These are phyloP conservation scores for Siniperca knerii DNA, from an alignment of 2,113 vertebrate genomes.

Conservation along the genomic window DNA sequence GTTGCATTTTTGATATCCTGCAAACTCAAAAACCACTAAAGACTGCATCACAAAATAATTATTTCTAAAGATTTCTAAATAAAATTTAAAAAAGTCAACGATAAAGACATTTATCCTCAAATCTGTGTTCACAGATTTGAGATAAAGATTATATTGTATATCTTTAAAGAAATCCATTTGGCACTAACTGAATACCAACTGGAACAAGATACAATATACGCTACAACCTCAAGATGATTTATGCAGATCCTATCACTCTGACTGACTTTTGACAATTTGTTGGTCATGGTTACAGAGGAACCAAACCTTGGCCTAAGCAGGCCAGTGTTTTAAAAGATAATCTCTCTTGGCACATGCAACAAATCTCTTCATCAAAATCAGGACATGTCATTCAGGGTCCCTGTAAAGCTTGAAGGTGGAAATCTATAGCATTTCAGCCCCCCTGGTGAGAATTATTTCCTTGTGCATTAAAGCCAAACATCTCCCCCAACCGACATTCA, in stretches of 20 bases:
- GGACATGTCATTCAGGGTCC: slow-evolving; percentile 42
- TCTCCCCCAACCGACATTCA: slow-evolving; percentile 43
- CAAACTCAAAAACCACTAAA: slow-evolving; percentile 40
- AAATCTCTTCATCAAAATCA: slow-evolving; percentile 72
- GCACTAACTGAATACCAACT: slow-evolving; percentile 38
- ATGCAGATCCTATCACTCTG: slow-evolving; percentile 58
- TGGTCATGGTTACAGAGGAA: slow-evolving; percentile 46
- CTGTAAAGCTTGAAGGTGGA: slow-evolving; percentile 66
- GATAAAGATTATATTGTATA: slow-evolving; percentile 37
- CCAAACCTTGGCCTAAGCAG: slow-evolving; percentile 51
- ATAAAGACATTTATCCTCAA: slow-evolving; percentile 50
- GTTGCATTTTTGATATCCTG: slow-evolving; percentile 54
- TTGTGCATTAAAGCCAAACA: slow-evolving; percentile 66
- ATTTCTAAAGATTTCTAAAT: background rate
- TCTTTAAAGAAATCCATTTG: slow-evolving; percentile 48
- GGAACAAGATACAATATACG: slow-evolving; percentile 40
- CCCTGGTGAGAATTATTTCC: slow-evolving; percentile 66
- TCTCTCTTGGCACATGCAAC: slow-evolving; percentile 66
- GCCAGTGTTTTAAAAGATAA: slow-evolving; percentile 67
- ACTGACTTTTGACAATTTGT: slow-evolving; percentile 46
- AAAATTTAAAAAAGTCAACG: slow-evolving; percentile 9
- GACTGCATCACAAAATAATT: no score
- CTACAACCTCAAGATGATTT: slow-evolving; percentile 49
- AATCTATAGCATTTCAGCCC: slow-evolving; percentile 68
- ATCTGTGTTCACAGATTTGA: slow-evolving; percentile 34